Conservation (phyloP, 2,113 vertebrate genomes). For the Gobiocypris rarus region DNA sequence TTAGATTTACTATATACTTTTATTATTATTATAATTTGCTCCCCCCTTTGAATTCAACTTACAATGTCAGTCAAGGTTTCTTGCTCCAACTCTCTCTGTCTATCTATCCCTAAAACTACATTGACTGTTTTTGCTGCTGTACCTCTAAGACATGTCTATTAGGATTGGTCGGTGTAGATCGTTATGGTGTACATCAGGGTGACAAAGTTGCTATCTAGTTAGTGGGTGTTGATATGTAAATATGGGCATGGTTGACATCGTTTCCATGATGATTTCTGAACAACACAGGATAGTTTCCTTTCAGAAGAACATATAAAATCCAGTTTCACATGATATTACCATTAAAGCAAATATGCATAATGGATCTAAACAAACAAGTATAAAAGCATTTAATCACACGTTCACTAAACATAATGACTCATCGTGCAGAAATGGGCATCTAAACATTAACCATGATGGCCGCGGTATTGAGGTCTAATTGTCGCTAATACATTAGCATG, state of each 20-base stretch:
- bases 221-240: not conserved
- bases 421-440: not conserved
- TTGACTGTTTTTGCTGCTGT: not conserved
- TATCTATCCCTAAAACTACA: not conserved
- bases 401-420: not conserved
- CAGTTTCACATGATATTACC: not conserved
- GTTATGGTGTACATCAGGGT: not conserved
- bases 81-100: not conserved
- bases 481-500: constrained; percentile 21
- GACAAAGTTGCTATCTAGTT: not conserved
- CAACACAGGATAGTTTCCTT: not conserved
- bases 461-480: not conserved
- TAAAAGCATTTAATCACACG: not conserved
- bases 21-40: too few species aligned
- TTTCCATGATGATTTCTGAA: not conserved
- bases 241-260: not conserved
- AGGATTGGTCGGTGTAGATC: not conserved
- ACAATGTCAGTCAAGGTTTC: too few species aligned
- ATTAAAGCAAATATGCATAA: not conserved
- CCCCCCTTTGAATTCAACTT: too few species aligned
- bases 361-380: not conserved
- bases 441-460: constrained; percentile 7
- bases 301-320: not conserved
- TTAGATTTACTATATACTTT: too few species aligned
- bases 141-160: not conserved